Percentiles rank a stretch among this genome's conserved stretches.
Conservation (phyloP, 2,888 invertebrate genomes). For the Esperia sulphurella region DNA sequence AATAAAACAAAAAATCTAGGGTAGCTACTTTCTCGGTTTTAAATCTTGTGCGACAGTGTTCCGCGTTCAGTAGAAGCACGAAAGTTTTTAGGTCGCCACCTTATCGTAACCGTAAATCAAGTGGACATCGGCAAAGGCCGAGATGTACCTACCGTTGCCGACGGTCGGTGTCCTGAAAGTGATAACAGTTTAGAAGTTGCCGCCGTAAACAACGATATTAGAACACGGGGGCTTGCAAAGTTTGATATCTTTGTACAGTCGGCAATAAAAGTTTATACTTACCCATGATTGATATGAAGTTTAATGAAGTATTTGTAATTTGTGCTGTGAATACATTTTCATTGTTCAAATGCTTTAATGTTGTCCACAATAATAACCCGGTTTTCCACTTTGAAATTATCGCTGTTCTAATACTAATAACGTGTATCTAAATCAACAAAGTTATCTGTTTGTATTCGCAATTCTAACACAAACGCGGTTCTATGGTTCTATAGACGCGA, state of each 20-base stretch:
- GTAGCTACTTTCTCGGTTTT: conserved; percentile 46
- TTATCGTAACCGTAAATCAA: conserved; percentile 70
- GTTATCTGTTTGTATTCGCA: conserved; percentile 22
- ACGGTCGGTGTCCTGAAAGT: conserved; percentile 45
- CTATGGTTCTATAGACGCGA: background rate
- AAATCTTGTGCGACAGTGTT: conserved; percentile 58
- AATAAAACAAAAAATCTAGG: background rate
- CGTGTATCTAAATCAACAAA: conserved; percentile 10
- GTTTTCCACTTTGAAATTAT: background rate
- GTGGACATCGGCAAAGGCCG: conserved; percentile 58
- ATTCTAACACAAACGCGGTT: conserved; percentile 29
- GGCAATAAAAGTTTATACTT: too few species aligned
- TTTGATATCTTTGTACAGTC: background rate
- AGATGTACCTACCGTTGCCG: conserved; percentile 46
- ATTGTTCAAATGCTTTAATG: too few species aligned
- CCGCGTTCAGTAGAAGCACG: conserved; percentile 38
- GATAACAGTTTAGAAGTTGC: conserved; percentile 60
- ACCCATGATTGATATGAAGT: too few species aligned
- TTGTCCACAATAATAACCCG: too few species aligned
- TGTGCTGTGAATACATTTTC: too few species aligned
- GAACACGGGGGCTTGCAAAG: conserved; percentile 11
- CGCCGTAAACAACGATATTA: conserved; percentile 58
- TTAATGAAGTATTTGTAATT: too few species aligned
- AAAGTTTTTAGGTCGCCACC: conserved; percentile 68
- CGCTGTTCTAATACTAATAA: conserved; percentile 14